Evolutionary conservation across 2,888 invertebrate species (phyloP), one percentile per base, ranked within the genome.

Genomic region (Crepidodera aurea): DNA sequence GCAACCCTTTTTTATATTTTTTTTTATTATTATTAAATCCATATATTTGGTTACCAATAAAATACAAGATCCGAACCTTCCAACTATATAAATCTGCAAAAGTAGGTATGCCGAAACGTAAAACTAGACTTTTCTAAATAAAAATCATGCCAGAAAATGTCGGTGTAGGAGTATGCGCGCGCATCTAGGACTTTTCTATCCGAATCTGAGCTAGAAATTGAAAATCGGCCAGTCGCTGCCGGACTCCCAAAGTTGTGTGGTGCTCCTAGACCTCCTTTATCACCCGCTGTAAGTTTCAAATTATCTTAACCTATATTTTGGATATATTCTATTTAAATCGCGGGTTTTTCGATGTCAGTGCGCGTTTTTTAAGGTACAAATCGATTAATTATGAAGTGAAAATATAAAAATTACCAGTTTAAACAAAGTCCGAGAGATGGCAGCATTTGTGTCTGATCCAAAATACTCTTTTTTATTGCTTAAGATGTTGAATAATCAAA

Each of bases 221-320:
- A 13, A 10, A 48, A 13, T 16, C 27, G 44, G 65, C 64, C 78
- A 81, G 81, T 81, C 81, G 79, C 80, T 80, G 78, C 79, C 79
- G 79, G 78, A 76, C 80, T 81, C 81, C 78, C 76, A 72, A 79
- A 79, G 79, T 80, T 79, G 80, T 80, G 81, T 80, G 78, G 81
- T 81, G 81, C 81, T 81, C 80, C 81, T 80, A 79, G 80, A 78
- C 77, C 76, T 77, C 76, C 77, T 75, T 74, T 78, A 71, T 75
- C 75, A 71, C 77, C 77, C 68, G 70, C 68, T 77, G 79, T 79
- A 77, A 79, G 79, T 79, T 29, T 8, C 39, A 1, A 34, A 51
- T 40, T 16, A 15, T 42, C 37, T 12, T 42, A 42, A 39, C n/a
- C n/a, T 18, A 18, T 16, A 18, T 13, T n/a, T 10, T 10, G 8